Evolutionary conservation across 2,797 vertebrate species (phyloP).

Genomic region (Smutsia gigantea): DNA sequence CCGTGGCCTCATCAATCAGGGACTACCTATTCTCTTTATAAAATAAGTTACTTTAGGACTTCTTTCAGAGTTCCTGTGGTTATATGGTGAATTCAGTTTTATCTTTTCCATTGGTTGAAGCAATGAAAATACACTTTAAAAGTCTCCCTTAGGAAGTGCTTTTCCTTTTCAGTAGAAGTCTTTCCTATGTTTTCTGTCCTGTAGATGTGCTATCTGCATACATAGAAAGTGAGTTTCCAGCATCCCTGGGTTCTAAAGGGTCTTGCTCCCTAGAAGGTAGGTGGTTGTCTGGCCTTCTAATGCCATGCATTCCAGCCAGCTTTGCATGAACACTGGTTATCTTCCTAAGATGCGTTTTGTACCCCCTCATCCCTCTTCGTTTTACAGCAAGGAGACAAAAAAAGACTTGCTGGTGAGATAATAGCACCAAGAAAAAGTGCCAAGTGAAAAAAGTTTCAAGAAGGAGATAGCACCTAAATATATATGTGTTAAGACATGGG

Average conservation of each 20-base stretch:
- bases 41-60: slow-evolving; percentile 17
- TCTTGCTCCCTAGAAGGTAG: background rate
- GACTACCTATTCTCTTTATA: background rate
- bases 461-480: background rate
- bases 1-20: background rate
- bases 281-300: background rate
- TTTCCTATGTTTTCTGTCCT: background rate
- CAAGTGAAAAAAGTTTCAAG: background rate
- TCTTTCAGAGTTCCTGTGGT: background rate
- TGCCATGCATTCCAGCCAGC: background rate
- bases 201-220: background rate
- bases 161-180: slow-evolving; percentile 37
- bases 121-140: background rate
- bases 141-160: slow-evolving; percentile 11
- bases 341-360: background rate
- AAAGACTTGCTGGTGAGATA: background rate
- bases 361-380: background rate
- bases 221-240: background rate
- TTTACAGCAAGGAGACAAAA: background rate
- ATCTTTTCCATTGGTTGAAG: slow-evolving; percentile 12
- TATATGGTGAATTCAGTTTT: slow-evolving; percentile 13
- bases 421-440: background rate
- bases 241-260: background rate
- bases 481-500: background rate
- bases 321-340: background rate